phyloP scores from a whole-genome alignment of 2,888 invertebrate genomes.

The Leptinotarsa peninsularis region DNA sequence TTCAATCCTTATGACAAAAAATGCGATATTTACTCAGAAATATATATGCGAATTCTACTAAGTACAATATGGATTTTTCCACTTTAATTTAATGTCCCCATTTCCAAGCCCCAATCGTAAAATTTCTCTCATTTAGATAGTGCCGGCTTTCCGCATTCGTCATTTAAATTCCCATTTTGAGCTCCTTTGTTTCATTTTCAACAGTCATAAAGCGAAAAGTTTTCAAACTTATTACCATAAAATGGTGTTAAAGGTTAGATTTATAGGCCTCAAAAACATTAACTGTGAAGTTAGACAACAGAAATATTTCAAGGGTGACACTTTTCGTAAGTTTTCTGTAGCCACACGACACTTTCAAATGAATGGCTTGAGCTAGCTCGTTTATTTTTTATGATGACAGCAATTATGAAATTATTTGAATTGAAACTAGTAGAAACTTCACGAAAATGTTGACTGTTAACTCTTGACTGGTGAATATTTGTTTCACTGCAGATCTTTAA shows the following conservation, averaged over 20 bases:
- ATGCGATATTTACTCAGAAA: too few species aligned
- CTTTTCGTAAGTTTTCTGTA: constrained; percentile 45
- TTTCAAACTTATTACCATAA: constrained; percentile 34
- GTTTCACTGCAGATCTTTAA: too few species aligned
- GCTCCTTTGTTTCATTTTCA: constrained; percentile 14
- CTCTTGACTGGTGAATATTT: background rate
- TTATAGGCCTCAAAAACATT: constrained; percentile 30
- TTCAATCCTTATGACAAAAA: too few species aligned
- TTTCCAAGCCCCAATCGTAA: background rate
- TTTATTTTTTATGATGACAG: constrained; percentile 27
- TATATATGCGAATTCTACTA: too few species aligned
- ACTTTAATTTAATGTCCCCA: background rate
- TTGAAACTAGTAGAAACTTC: background rate
- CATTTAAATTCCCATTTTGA: constrained; percentile 5
- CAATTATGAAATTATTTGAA: constrained; percentile 21
- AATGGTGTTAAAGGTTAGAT: constrained; percentile 33
- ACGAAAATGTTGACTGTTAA: background rate
- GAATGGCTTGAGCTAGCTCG: constrained; percentile 23
- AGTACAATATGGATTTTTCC: too few species aligned
- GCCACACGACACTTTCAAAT: constrained; percentile 37
- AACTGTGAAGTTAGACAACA: constrained; percentile 31
- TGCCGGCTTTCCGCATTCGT: background rate
- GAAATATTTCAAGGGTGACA: constrained; percentile 44
- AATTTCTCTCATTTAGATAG: constrained; percentile 1
- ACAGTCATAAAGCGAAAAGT: constrained; percentile 23